phyloP scores from a whole-genome alignment of 2,888 invertebrate species.

The Mythimna pallens region DNA sequence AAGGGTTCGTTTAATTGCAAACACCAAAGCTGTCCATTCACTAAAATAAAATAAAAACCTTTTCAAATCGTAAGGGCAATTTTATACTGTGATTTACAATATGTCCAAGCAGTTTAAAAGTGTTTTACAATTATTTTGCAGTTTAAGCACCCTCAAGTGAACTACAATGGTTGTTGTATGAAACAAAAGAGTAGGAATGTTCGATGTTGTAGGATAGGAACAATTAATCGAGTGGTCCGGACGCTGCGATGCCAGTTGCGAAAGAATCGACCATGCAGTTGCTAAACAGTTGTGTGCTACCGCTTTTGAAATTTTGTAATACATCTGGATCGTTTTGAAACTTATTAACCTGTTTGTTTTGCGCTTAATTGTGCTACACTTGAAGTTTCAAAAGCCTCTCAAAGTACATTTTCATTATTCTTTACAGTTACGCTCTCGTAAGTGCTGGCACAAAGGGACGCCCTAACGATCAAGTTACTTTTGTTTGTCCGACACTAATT shows the following conservation, averaged over 20 bases:
- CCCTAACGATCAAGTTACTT: slow-evolving; percentile 87
- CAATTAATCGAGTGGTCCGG: slow-evolving; percentile 90
- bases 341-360: slow-evolving; percentile 89
- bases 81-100: slow-evolving; percentile 56
- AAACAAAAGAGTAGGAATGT: slow-evolving; percentile 84
- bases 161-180: slow-evolving; percentile 74
- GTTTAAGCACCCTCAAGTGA: slow-evolving; percentile 56
- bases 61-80: slow-evolving; percentile 49
- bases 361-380: slow-evolving; percentile 80
- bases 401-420: slow-evolving; percentile 85
- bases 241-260: slow-evolving; percentile 87
- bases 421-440: slow-evolving; percentile 74
- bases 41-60: slow-evolving; percentile 59
- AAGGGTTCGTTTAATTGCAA: slow-evolving; percentile 79
- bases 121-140: slow-evolving; percentile 65
- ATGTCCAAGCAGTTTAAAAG: slow-evolving; percentile 63
- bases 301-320: slow-evolving; percentile 87
- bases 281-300: slow-evolving; percentile 88
- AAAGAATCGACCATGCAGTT: slow-evolving; percentile 86
- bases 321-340: slow-evolving; percentile 91
- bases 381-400: slow-evolving; percentile 80
- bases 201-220: slow-evolving; percentile 84
- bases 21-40: slow-evolving; percentile 75
- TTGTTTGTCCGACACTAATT: slow-evolving; percentile 86
- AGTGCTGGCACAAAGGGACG: slow-evolving; percentile 82